Conservation (phyloP, 2,797 vertebrate species). For the Brachyrhaphis roseni region DNA sequence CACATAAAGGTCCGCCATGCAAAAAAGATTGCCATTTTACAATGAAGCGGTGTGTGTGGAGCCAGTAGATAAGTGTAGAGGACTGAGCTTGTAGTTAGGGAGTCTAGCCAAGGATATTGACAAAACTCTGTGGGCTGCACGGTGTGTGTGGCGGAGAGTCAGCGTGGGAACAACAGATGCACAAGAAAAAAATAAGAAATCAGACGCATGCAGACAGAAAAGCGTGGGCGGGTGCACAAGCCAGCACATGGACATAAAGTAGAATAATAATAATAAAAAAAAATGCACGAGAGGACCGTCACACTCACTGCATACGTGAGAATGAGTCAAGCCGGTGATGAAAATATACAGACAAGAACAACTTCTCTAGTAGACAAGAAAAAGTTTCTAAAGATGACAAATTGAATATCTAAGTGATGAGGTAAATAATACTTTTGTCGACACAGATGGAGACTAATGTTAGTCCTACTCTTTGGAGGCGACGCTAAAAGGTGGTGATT, state of each 20-base stretch:
- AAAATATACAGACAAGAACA: slow-evolving; percentile 36
- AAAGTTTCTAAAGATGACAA: slow-evolving; percentile 23
- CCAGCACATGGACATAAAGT: slow-evolving; percentile 22
- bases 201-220: slow-evolving; percentile 43
- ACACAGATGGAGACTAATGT: slow-evolving; percentile 4
- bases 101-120: slow-evolving; percentile 53
- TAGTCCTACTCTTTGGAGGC: slow-evolving; percentile 35
- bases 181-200: slow-evolving; percentile 23
- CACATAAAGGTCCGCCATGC: slow-evolving; percentile 51
- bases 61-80: slow-evolving; percentile 57
- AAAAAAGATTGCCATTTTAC: slow-evolving; percentile 48
- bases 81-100: slow-evolving; percentile 40
- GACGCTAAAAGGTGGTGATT: slow-evolving; percentile 41
- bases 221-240: slow-evolving; percentile 37
- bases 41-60: slow-evolving; percentile 49
- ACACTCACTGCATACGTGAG: slow-evolving; percentile 47
- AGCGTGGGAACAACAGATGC: slow-evolving; percentile 55
- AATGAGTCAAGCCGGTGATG: slow-evolving; percentile 51
- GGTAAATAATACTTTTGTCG: neutral
- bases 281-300: slow-evolving; percentile 28
- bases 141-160: slow-evolving; percentile 36
- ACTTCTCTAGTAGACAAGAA: neutral
- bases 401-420: slow-evolving; percentile 20
- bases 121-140: slow-evolving; percentile 58
- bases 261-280: slow-evolving; percentile 18